Evolutionary conservation across 2,113 vertebrate genomes (phyloP), one percentile per base, ranked within the genome.

Genomic region (Megaceryle torquata): DNA sequence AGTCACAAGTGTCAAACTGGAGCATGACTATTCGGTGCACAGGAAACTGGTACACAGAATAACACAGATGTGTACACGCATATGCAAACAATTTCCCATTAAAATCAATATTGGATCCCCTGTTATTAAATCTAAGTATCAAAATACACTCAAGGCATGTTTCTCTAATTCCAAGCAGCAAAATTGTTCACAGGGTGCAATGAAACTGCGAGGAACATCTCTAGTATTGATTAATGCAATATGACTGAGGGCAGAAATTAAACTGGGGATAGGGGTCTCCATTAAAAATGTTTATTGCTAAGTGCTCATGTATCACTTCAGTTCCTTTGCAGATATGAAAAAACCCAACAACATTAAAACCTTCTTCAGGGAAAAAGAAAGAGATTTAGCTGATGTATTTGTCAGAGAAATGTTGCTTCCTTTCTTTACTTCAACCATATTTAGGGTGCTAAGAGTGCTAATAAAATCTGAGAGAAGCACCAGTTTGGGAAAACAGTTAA

Each of bases 231-330:
- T 96, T 93, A 92, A 97, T 97, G 93, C 54, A 46, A 54, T 89
- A 91, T 87, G 88, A 89, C 77, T 95, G 88, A 95, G 77, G 80
- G 86, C 80, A 96, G 86, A 97, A 96, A 97, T 96, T 97, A 96
- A 95, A 67, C 91, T 95, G 96, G 93, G 96, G 95, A 96, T 95
- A 96, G 77, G 96, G 77, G 91, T 96, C 86, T 93, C 92, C 96
- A 97, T 96, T 97, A 96, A 94, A 95, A 94, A 93, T 92, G 93
- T 96, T 97, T 96, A 96, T 95, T 97, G 91, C 92, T 91, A 95
- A 96, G 86, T 91, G 70, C 72, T 91, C 88, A n/a, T 87, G 60
- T 93, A 96, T 94, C 95, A 95, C 81, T 86, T 63, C 50, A 69
- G 77, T 33, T 95, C 65, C 81, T 82, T 83, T 85, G 89, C 89